phyloP scores from a whole-genome alignment of 64 coral and sea anemone genomes.

The Montipora sp. region DNA sequence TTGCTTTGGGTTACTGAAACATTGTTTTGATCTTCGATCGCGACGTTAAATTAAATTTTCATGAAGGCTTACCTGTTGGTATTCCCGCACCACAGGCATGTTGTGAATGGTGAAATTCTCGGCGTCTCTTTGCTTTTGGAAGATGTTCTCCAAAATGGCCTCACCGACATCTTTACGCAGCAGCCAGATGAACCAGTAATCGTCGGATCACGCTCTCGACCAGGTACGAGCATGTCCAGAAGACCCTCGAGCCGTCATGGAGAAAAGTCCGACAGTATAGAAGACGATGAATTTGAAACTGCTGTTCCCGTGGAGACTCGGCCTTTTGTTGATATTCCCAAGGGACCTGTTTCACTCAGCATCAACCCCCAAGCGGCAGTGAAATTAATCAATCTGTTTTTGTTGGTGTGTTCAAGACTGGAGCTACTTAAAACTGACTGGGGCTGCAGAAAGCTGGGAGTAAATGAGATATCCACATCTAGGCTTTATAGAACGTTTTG shows the following conservation, averaged over 20 bases:
- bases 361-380: constrained; percentile 87
- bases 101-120: constrained; percentile 98
- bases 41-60: too few species aligned
- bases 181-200: constrained; percentile 61
- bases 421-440: constrained; percentile 94
- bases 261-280: constrained; percentile 31
- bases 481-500: constrained; percentile 83
- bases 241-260: constrained; percentile 64
- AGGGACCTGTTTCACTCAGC: constrained; percentile 82
- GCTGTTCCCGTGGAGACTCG: constrained; percentile 13
- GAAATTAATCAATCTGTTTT: constrained; percentile 86
- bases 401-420: constrained; percentile 84
- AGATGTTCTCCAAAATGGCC: constrained; percentile 91
- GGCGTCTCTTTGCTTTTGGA: constrained; percentile 93
- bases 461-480: constrained; percentile 77
- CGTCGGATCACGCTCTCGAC: constrained; percentile 65
- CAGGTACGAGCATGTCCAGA: constrained; percentile 82
- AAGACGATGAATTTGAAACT: background rate
- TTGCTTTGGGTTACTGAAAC: too few species aligned
- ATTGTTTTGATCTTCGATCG: too few species aligned
- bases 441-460: constrained; percentile 90
- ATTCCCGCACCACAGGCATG: constrained; percentile 69
- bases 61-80: background rate
- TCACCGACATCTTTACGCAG: constrained; percentile 84
- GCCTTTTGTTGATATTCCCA: constrained; percentile 67